Percentiles rank a stretch among this genome's conserved stretches.
phyloP scores from a whole-genome alignment of 2,113 vertebrate species.

The Hylia prasina region DNA sequence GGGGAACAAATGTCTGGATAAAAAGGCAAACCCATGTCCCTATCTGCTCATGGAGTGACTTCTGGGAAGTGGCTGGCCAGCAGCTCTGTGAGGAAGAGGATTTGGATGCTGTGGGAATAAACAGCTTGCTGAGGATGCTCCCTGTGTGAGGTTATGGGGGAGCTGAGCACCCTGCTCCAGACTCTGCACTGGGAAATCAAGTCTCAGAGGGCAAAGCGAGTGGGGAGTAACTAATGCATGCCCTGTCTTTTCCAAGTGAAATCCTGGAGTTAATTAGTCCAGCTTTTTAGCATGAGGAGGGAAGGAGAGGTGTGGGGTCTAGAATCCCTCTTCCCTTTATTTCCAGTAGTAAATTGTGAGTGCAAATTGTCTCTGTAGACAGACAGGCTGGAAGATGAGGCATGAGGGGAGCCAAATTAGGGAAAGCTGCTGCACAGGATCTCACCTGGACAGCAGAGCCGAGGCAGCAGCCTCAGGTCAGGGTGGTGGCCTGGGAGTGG shows the following conservation, averaged over 20 bases:
- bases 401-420: accelerated
- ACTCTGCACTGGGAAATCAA: not conserved
- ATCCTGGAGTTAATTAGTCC: not conserved
- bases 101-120: not conserved
- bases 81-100: not conserved
- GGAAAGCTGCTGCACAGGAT: not conserved
- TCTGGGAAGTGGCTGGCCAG: not conserved
- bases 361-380: not conserved
- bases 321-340: not conserved
- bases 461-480: accelerated
- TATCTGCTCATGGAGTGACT: not conserved
- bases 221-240: not conserved
- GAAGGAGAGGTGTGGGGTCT: not conserved
- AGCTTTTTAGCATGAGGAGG: not conserved
- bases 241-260: not conserved
- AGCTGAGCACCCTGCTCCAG: not conserved
- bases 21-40: not conserved
- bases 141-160: not conserved
- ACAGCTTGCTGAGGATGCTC: not conserved
- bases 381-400: not conserved
- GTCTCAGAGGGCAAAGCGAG: not conserved
- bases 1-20: not conserved
- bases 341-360: not conserved
- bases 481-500: not conserved
- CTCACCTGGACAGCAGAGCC: not conserved